Evolutionary conservation across 1,140 invertebrate genomes (phyloP), one percentile per base, ranked within the genome.

Genomic region (Micrasema minimum): DNA sequence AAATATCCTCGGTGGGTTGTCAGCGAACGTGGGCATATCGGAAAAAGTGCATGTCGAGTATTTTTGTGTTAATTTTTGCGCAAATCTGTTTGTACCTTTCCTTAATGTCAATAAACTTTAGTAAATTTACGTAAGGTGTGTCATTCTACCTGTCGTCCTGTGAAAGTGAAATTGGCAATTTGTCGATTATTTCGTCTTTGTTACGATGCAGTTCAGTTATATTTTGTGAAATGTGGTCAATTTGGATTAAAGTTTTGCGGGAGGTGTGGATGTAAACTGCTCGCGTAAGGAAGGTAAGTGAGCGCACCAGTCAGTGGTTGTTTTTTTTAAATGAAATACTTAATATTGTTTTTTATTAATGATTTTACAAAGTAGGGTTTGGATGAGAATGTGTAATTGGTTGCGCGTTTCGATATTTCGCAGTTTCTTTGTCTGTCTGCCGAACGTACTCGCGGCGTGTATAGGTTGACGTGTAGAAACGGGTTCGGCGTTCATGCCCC

Each of bases 71-170:
- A 69, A 69, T 43, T 69, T 69, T 69, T 61, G 66, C 53, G 51
- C 66, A 69, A 69, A 69, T 69, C 66, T 69, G 66, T 69, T 69
- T 53, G 43, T 53, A 69, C 55, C 55, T 67, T 67, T 55, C 50
- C 65, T 26, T 67, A 61, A 69, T 69, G 66, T 69, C 66, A 69
- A 69, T 69, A 69, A 69, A 69, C 66, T 69, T 69, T 69, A 53
- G 53, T 69, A 48, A 61, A 59, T 69, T 69, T 69, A 69, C 66
- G 66, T 69, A 69, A 69, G 66, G 66, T 69, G 66, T 69, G 66
- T 61, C 66, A 35, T 59, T 69, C 66, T 69, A 69, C 66, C 66
- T 69, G 66, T 69, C 66, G 66, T 50, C 48, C 48, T 67, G 50
- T 69, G 66, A 69, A 69, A 69, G 66, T 69, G 66, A 69, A 59